These are phyloP conservation scores for Pilophorus perplexus DNA, from an alignment of 2,888 invertebrate genomes.

Conservation along the genomic window DNA sequence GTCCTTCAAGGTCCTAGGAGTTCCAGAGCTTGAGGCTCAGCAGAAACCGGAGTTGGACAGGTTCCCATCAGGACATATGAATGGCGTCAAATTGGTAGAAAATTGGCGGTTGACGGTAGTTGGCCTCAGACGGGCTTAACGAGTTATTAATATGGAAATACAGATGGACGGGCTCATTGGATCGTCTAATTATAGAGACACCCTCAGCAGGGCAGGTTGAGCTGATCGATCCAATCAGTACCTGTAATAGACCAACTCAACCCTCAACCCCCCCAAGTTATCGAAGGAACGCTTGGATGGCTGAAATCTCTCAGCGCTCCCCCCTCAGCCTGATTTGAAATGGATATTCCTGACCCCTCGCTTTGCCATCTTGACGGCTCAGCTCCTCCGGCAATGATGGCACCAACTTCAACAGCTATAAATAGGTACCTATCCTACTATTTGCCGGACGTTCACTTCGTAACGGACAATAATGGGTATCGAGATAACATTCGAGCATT, in stretches of 20 bases:
- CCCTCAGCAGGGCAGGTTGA: not conserved
- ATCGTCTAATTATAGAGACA: constrained; percentile 27
- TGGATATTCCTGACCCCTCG: too few relatives aligned
- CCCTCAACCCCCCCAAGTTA: not conserved
- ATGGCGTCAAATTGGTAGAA: constrained; percentile 49
- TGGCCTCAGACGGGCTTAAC: constrained; percentile 41
- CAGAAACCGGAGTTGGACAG: not conserved
- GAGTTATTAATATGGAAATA: constrained; percentile 48
- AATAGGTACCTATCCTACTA: too few relatives aligned
- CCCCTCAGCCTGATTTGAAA: too few relatives aligned
- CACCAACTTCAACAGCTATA: too few relatives aligned
- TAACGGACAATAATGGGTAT: too few relatives aligned
- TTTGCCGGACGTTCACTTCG: too few relatives aligned
- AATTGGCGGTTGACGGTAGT: constrained; percentile 45
- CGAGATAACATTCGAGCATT: too few relatives aligned
- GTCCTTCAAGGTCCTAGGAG: too few relatives aligned
- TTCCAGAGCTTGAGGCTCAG: not conserved
- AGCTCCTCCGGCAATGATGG: too few relatives aligned
- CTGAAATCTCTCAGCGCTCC: too few relatives aligned
- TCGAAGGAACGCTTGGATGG: not conserved
- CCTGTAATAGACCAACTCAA: constrained; percentile 14
- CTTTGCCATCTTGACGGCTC: too few relatives aligned
- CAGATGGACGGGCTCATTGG: constrained; percentile 44
- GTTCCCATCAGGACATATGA: constrained; percentile 17
- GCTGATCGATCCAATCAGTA: constrained; percentile 34